Evolutionary conservation across 2,888 invertebrate genomes (phyloP), one percentile per base, ranked within the genome.

Genomic region (Eudemis profundana): DNA sequence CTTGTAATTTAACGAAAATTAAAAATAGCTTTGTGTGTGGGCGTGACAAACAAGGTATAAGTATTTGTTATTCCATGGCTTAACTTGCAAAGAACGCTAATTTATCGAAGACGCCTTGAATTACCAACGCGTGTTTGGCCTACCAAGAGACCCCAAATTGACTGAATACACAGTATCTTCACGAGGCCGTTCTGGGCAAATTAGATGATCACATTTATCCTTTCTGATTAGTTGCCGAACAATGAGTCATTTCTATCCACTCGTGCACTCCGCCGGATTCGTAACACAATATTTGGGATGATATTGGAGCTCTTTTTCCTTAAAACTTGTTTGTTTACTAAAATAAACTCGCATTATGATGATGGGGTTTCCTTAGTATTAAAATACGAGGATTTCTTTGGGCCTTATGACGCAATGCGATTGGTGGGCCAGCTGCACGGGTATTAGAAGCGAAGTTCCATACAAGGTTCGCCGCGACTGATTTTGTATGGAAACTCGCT

Each of bases 131-230:
- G 47, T 47, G 54, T 15, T 19, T 10, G 14, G 38, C 14, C 27
- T 53, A 40, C 40, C 12, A 54, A 47, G 29, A 27, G 53, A 47
- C 47, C 36, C 15, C 14, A n/a, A 36, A 33, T 27, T 7, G 38
- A 54, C 38, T 19, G 21, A 54, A 27, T 15, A 17, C 33, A 8
- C 14, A 42, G 29, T n/a, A 44, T 53, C 23, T 44, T 42, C 10
- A 10, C 27, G 33, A 50, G 33, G 53, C 38, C 27, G 19, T 21
- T 40, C n/a, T 10, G 10, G n/a, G 21, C 17, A 44, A 57, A 57
- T 64, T 50, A 50, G 42, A 50, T 57, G 57, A 64, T 50, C 50
- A 33, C 57, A 57, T 64, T 64, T 50, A 64, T 57, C 57, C 57
- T 50, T 57, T 23, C 49, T 64, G 63, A 64, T 64, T 64, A 50